Conservation (phyloP, 2,797 vertebrate species). For the Sebastes steindachneri region DNA sequence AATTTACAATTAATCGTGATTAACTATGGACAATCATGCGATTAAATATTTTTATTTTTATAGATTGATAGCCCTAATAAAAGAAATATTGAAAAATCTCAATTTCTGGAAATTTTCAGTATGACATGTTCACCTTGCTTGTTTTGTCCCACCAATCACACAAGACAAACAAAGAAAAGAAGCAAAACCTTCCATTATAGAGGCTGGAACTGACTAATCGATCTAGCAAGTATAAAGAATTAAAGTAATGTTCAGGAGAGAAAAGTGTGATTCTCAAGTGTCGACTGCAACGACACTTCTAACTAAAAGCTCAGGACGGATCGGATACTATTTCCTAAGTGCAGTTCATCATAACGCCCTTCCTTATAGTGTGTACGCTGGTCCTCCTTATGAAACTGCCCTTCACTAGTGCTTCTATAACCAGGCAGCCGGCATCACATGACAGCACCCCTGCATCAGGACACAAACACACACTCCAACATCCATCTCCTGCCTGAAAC, state of each 20-base stretch:
- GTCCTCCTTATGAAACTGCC: constrained; percentile 15
- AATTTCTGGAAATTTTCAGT: background rate
- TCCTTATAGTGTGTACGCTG: background rate
- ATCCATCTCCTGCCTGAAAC: background rate
- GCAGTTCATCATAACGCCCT: background rate
- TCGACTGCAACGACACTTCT: background rate
- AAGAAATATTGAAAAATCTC: background rate
- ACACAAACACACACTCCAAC: too few relatives aligned
- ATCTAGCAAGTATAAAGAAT: background rate
- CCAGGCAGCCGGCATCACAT: background rate
- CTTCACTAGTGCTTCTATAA: constrained; percentile 26
- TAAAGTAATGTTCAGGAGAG: background rate
- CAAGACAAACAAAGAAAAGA: background rate
- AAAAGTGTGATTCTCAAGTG: background rate
- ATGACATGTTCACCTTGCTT: background rate
- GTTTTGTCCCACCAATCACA: background rate
- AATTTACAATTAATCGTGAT: too few relatives aligned
- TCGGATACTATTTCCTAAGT: background rate
- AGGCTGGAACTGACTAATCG: background rate
- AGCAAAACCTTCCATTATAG: background rate
- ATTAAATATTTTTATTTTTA: too few relatives aligned
- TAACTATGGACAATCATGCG: too few relatives aligned
- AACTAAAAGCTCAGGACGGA: background rate
- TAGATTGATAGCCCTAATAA: background rate
- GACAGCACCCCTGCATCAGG: background rate